Conservation (phyloP, 2,888 invertebrate genomes). For the Cryptus viduatorius region DNA sequence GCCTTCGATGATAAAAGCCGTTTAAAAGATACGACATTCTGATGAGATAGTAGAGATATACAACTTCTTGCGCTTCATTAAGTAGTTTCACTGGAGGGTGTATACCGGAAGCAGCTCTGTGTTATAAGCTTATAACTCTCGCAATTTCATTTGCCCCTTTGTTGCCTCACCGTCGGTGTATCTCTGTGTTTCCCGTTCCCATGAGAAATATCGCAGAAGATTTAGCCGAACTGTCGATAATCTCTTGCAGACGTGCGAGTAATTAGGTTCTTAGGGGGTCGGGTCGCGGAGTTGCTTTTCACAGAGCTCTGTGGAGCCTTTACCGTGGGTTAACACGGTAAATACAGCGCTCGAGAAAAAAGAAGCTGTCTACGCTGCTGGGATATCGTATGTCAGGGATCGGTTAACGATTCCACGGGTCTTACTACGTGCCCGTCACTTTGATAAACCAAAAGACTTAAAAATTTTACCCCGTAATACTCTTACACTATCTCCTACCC, state of each 20-base stretch:
- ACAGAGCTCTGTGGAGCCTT: background rate
- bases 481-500: background rate
- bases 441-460: slow-evolving; percentile 74
- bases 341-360: slow-evolving; percentile 19
- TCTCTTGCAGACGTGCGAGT: slow-evolving; percentile 44
- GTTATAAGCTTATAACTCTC: background rate
- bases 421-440: slow-evolving; percentile 35
- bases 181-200: slow-evolving; percentile 21
- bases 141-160: slow-evolving; percentile 15
- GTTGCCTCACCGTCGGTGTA: background rate
- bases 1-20: no score
- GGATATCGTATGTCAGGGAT: slow-evolving; percentile 28
- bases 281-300: background rate
- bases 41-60: no score
- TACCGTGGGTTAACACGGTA: slow-evolving; percentile 1
- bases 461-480: slow-evolving; percentile 68
- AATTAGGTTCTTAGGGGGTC: slow-evolving; percentile 45
- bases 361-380: slow-evolving; percentile 19
- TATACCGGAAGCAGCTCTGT: background rate
- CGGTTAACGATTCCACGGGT: slow-evolving; percentile 28
- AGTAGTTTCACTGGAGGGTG: background rate
- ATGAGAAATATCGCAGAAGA: slow-evolving; percentile 29
- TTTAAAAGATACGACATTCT: no score
- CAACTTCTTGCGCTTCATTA: background rate
- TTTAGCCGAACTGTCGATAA: slow-evolving; percentile 37